Evolutionary conservation across 2,888 invertebrate genomes (phyloP).

Genomic region (Patella caerulea): DNA sequence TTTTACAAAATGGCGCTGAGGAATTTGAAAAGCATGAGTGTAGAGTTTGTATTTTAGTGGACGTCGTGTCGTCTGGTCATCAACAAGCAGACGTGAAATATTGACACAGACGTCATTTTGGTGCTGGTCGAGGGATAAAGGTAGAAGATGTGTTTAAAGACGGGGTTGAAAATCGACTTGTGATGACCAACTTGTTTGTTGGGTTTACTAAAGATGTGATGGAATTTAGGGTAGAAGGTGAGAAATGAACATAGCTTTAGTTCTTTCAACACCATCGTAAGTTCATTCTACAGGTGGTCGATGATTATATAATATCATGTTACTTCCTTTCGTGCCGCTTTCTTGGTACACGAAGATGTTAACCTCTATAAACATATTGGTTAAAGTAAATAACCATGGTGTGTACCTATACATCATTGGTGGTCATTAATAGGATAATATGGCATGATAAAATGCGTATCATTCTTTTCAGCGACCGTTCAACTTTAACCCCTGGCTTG

Average conservation of each 20-base stretch:
- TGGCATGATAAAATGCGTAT: too few species aligned
- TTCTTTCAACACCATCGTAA: background rate
- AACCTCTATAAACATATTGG: too few species aligned
- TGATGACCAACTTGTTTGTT: background rate
- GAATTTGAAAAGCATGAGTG: background rate
- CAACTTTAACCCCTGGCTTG: too few species aligned
- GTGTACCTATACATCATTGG: too few species aligned
- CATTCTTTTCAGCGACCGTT: too few species aligned
- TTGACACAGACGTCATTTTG: background rate
- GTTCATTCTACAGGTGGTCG: conserved; percentile 7
- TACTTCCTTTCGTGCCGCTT: conserved; percentile 2
- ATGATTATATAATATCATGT: background rate
- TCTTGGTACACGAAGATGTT: too few species aligned
- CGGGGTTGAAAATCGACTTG: background rate
- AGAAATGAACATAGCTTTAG: background rate
- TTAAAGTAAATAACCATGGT: too few species aligned
- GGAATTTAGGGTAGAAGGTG: conserved; percentile 1
- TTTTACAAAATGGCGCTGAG: background rate
- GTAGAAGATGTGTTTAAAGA: conserved; percentile 5
- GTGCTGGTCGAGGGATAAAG: background rate
- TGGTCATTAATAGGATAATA: too few species aligned
- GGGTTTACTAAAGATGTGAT: background rate
- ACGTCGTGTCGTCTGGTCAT: background rate
- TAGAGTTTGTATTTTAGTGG: conserved; percentile 4
- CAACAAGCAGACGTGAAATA: background rate